These are phyloP conservation scores for Pipra filicauda DNA, from an alignment of 2,113 vertebrate genomes.

Conservation along the genomic window DNA sequence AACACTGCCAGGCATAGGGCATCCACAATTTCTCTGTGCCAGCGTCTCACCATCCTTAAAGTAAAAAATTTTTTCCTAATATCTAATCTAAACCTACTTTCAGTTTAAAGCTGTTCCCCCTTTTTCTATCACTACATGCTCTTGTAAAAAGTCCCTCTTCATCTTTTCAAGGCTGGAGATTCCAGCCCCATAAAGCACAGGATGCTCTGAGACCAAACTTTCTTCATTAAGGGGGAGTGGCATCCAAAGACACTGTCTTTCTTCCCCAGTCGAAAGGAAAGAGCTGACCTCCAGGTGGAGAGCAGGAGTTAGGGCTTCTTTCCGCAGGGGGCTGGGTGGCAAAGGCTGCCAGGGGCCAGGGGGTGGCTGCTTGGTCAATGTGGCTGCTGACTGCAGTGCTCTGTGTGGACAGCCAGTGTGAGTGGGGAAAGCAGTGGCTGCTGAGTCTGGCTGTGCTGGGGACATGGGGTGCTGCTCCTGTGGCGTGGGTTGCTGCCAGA, in stretches of 20 bases:
- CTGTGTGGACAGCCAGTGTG: rapidly evolving
- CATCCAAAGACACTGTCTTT: neutral
- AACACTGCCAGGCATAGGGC: neutral
- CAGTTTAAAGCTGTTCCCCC: neutral
- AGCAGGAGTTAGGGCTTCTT: neutral
- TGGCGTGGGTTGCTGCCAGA: neutral
- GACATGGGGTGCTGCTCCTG: neutral
- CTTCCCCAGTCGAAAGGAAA: neutral
- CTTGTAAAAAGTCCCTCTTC: neutral
- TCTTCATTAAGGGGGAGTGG: neutral
- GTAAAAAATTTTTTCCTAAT: neutral
- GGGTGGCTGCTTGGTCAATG: rapidly evolving
- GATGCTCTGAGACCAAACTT: neutral
- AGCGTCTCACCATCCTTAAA: neutral
- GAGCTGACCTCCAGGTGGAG: neutral
- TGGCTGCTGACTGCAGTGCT: neutral
- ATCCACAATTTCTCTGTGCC: neutral
- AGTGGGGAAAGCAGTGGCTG: neutral
- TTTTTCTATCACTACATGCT: neutral
- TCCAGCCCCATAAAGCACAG: neutral
- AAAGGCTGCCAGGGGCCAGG: neutral
- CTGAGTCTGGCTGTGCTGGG: neutral
- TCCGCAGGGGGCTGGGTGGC: rapidly evolving
- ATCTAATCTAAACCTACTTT: neutral
- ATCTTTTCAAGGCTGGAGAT: neutral